A percentile compares a stretch with the other conserved stretches of the same genome.
Evolutionary conservation across 2,113 vertebrate species (phyloP).

Genomic region (Grantiella picta): DNA sequence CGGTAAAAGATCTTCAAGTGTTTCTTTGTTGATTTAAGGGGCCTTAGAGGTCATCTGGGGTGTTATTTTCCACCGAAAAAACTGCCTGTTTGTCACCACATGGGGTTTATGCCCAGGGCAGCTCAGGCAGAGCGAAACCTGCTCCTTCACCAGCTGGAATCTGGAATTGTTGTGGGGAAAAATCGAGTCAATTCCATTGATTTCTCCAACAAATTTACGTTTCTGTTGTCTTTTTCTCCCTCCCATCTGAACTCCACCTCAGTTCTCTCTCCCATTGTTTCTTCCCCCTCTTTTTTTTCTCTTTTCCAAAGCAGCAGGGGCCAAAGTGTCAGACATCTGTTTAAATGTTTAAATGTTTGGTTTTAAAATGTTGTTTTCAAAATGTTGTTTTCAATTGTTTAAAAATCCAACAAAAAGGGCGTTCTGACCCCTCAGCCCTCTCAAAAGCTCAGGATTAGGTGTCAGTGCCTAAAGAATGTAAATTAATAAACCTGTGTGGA

Average conservation of each 20-base stretch:
- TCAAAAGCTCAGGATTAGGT: not conserved
- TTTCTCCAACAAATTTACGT: not conserved
- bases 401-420: not conserved
- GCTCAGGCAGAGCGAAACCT: not conserved
- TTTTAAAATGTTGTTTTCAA: too few relatives aligned
- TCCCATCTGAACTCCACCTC: not conserved
- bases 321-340: not conserved
- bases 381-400: not conserved
- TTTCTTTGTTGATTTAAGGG: not conserved
- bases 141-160: not conserved
- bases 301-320: not conserved
- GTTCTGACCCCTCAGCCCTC: not conserved
- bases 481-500: not conserved
- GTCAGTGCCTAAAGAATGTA: not conserved
- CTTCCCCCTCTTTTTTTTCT: not conserved
- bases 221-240: not conserved
- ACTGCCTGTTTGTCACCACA: not conserved
- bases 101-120: not conserved
- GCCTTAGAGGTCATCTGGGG: not conserved
- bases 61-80: not conserved
- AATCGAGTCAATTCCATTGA: rapidly evolving
- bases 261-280: not conserved
- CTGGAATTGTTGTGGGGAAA: not conserved
- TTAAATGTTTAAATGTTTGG: too few relatives aligned
- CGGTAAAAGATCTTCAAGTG: rapidly evolving